These are phyloP conservation scores for Palaemon carinicauda DNA, from an alignment of 1,140 invertebrate genomes.

Conservation along the genomic window DNA sequence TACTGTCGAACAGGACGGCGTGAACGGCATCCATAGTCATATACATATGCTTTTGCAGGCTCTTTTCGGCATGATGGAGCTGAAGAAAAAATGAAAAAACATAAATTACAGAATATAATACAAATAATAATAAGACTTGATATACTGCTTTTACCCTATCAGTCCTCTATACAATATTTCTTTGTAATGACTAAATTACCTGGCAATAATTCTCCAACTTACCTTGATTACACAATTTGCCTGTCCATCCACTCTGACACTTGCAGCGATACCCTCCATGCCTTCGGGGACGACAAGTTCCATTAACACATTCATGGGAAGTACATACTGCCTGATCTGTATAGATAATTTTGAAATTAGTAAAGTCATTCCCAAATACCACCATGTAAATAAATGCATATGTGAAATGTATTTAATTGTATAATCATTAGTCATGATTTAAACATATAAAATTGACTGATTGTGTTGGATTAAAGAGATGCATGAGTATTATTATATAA, in stretches of 20 bases:
- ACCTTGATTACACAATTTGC: slow-evolving; percentile 25
- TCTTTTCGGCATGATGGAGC: slow-evolving; percentile 88
- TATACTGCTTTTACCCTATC: background rate
- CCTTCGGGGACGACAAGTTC: background rate
- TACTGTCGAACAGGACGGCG: slow-evolving; percentile 87
- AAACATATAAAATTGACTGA: too few relatives aligned
- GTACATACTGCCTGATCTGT: background rate
- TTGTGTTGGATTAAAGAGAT: too few relatives aligned
- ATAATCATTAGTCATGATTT: too few relatives aligned
- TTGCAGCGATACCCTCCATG: slow-evolving; percentile 10
- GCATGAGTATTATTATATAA: too few relatives aligned
- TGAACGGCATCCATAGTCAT: slow-evolving; percentile 87
- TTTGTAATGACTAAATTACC: too few relatives aligned
- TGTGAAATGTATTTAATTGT: too few relatives aligned
- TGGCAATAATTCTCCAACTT: too few relatives aligned
- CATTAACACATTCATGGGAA: slow-evolving; percentile 9
- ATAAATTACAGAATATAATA: background rate
- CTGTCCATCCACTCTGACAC: slow-evolving; percentile 30
- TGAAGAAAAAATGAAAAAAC: slow-evolving; percentile 62
- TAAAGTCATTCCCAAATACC: background rate
- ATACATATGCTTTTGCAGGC: slow-evolving; percentile 86
- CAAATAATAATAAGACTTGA: background rate
- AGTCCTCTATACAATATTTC: too few relatives aligned
- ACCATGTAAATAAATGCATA: too few relatives aligned
- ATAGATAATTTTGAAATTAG: background rate